Evolutionary conservation across 2,797 vertebrate genomes (phyloP), one percentile per base, ranked within the genome.

Genomic region (Falco rusticolus): DNA sequence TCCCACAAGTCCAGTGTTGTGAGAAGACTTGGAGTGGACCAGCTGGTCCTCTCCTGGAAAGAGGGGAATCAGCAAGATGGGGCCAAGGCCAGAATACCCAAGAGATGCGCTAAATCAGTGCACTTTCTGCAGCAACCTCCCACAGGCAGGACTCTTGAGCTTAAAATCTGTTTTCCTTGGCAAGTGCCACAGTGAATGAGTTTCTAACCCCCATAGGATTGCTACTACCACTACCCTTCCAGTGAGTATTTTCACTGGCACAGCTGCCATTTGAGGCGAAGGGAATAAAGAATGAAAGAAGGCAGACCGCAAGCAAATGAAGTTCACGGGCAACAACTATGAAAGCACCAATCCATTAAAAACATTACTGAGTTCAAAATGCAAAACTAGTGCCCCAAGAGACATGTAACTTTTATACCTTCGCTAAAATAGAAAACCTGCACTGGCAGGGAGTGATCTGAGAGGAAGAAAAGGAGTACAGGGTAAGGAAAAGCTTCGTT

Each of bases 141-240:
- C 85, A 96, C 92, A 96, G 93, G 76, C 82, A 86, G 89, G 94
- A 91, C 92, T 96, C 93, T 93, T 87, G 90, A 95, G 95, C 90
- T 93, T 96, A 93, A 97, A 97, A 95, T 91, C 94, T 97, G 94
- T 95, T 96, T 89, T 96, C 82, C 53, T 96, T 97, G 96, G 95
- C 97, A 97, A 96, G 50, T 54, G 1, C 39, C 37, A 16, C 65
- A 82, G 70, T 64, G 77, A 96, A 96, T 76, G 54, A 76, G 45
- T 51, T 76, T 75, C n/a, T 65, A 90, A 76, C 34, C 77, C 87
- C 89, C 82, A n/a, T 0, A 88, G 66, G 92, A 88, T 7, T 76
- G 45, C 79, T 86, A 68, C 64, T 92, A 96, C 87, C 84, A 86
- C 94, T 90, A 88, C 74, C 77, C 72, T 93, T 86, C 69, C 75